Conservation (phyloP, 1,140 invertebrate genomes). For the Drosophila obscura region DNA sequence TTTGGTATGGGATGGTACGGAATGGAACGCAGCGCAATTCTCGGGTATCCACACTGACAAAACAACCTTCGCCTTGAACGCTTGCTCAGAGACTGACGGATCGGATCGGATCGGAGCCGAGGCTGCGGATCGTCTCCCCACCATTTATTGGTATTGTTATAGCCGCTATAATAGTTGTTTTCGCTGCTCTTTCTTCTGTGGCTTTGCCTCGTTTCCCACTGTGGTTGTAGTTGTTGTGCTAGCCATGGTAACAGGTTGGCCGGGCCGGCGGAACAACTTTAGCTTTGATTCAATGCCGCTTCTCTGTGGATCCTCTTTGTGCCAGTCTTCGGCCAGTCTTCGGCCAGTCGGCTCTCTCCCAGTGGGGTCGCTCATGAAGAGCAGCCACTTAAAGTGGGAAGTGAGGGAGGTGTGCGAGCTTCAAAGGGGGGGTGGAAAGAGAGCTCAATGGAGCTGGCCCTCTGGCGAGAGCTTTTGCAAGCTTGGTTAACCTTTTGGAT, state of each 20-base stretch:
- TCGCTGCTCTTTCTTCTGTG: too few species aligned
- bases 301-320: constrained; percentile 37
- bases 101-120: constrained; percentile 19
- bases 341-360: constrained; percentile 6
- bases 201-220: too few species aligned
- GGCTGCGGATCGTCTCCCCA: constrained; percentile 53
- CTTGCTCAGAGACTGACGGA: constrained; percentile 68
- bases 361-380: constrained; percentile 9
- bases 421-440: neutral
- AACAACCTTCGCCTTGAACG: constrained; percentile 83
- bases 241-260: constrained; percentile 56
- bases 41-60: constrained; percentile 18
- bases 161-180: constrained; percentile 24
- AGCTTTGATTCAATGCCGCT: constrained; percentile 37
- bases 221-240: constrained; percentile 7
- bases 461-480: constrained; percentile 28
- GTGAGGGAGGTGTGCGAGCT: constrained; percentile 12
- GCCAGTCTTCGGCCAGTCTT: constrained; percentile 42
- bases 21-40: neutral
- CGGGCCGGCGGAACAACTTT: constrained; percentile 61
- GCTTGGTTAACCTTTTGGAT: constrained; percentile 8
- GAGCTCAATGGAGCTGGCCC: constrained; percentile 8
- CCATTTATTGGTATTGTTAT: constrained; percentile 57
- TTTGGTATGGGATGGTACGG: constrained; percentile 23
- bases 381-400: neutral